Percentiles rank a stretch among this genome's conserved stretches.
Evolutionary conservation across 2,797 vertebrate species (phyloP).

Genomic region (Cuniculus paca): DNA sequence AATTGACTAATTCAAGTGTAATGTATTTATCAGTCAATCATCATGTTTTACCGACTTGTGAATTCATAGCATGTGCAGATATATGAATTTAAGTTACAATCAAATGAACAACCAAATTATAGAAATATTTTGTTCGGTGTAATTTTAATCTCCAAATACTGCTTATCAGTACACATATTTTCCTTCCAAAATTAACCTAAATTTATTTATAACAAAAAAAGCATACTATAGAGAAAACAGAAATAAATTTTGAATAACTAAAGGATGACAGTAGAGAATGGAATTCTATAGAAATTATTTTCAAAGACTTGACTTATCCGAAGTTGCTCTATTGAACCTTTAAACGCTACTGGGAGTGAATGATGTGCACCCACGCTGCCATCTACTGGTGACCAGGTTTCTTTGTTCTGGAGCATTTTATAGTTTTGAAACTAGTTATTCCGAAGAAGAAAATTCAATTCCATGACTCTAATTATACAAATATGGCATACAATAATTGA

Average conservation of each 20-base stretch:
- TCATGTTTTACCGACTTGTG: background rate
- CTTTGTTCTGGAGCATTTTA: background rate
- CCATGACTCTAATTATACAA: background rate
- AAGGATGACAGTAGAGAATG: background rate
- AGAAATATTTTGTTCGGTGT: background rate
- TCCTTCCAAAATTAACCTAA: conserved; percentile 20
- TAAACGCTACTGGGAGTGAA: background rate
- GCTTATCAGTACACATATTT: background rate
- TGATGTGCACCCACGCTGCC: conserved; percentile 59
- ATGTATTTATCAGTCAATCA: background rate
- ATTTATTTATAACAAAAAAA: conserved; percentile 36
- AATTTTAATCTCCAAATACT: conserved; percentile 25
- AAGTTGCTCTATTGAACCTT: background rate
- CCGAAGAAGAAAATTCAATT: conserved; percentile 15
- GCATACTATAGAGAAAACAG: background rate
- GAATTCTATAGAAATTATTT: background rate
- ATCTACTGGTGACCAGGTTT: conserved; percentile 20
- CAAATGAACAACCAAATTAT: background rate
- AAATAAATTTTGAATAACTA: conserved; percentile 1
- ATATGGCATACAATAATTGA: background rate
- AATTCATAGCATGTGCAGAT: conserved; percentile 38
- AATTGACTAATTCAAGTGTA: conserved; percentile 40
- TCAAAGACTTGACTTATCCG: background rate
- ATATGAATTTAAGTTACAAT: background rate
- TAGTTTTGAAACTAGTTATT: background rate